Base-by-base conservation (phyloP, 1,140 invertebrate genomes). In the Neodiprion fabricii region DNA sequence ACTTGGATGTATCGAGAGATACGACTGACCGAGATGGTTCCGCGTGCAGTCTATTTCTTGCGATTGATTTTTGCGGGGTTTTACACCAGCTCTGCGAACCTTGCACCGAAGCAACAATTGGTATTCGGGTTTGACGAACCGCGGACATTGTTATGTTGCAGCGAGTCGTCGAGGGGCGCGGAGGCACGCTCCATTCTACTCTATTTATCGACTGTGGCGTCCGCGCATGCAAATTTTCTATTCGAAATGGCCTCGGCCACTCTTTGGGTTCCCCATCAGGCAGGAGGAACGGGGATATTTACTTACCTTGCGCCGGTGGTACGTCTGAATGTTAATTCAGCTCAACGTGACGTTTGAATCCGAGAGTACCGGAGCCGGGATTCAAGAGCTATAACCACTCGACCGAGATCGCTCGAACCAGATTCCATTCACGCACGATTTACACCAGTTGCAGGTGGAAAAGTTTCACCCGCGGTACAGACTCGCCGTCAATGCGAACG, bases 131-230 rank as follows among this genome's bases (percentile, higher is more conserved):
- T 40, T 40, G 5, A 40, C 28, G 5, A 40, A 40, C 28, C 28
- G 28, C 28, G 28, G 28, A 40, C 28, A 40, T 40, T 40, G 5
- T 40, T 40, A 40, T 40, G 28, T 40, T 40, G 28, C 28, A 40
- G 28, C 28, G 28, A 40, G 28, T 40, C 28, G 1, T 40, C 28
- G 28, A 40, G 28, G 28, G 28, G 28, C 28, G 28, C 28, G 28
- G 28, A 40, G 28, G 28, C 28, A 40, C 53, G 11, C 53, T 17
- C 53, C 53, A 61, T 61, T 17, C 53, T 61, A 8, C 53, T 61
- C 53, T 61, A 61, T 61, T 61, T 61, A 61, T 61, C 53, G 53
- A 61, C 53, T 61, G 53, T 61, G 53, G 53, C 53, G 53, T 61
- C 8, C 53, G 53, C 53, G 53, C 53, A 61, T 61, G 53, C 53